These are phyloP conservation scores for Lucilia sericata DNA, from an alignment of 1,140 invertebrate genomes.

Conservation along the genomic window DNA sequence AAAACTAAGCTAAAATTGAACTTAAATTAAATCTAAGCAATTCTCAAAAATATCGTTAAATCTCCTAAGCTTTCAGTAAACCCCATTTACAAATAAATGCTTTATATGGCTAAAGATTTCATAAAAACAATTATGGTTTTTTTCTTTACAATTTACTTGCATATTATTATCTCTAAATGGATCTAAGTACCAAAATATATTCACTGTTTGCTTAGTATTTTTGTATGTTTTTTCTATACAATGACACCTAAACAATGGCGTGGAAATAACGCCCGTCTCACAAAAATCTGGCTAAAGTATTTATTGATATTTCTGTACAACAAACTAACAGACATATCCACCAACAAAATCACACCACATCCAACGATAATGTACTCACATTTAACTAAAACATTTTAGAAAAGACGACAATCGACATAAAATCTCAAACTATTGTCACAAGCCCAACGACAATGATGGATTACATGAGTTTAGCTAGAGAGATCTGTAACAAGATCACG, in stretches of 20 bases:
- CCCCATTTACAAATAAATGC: too few relatives aligned
- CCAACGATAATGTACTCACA: constrained; percentile 35
- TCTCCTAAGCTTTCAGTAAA: too few relatives aligned
- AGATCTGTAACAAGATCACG: constrained; percentile 42
- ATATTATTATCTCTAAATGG: constrained; percentile 1
- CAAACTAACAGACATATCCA: background rate
- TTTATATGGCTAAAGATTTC: too few relatives aligned
- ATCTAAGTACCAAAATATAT: constrained; percentile 27
- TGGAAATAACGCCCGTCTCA: constrained; percentile 21
- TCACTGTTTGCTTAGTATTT: background rate
- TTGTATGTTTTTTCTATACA: constrained; percentile 22
- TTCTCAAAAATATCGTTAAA: too few relatives aligned
- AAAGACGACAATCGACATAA: constrained; percentile 23
- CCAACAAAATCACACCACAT: background rate
- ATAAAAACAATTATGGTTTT: background rate
- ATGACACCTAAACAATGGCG: constrained; percentile 41
- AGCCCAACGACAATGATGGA: constrained; percentile 31
- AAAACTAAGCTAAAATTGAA: too few relatives aligned
- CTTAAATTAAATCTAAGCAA: too few relatives aligned
- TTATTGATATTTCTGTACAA: background rate
- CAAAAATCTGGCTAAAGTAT: background rate
- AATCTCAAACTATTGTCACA: constrained; percentile 38
- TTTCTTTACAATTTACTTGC: background rate
- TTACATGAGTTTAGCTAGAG: constrained; percentile 37
- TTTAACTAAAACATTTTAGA: constrained; percentile 24